Percentiles rank a stretch among this genome's conserved stretches.
Conservation (phyloP, 1,140 invertebrate genomes). For the Dinoponera quadriceps region DNA sequence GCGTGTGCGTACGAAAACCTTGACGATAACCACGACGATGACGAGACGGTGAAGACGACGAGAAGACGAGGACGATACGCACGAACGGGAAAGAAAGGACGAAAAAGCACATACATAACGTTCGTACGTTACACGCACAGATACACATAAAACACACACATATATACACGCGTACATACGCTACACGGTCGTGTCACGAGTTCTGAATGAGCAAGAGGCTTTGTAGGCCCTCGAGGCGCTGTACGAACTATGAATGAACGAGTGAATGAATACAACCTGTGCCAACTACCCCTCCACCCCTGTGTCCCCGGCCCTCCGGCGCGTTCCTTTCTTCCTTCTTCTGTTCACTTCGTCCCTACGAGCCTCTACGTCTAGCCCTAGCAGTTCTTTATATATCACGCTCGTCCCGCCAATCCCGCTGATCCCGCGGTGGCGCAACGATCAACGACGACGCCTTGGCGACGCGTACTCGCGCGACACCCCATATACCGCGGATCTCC, state of each 20-base stretch:
- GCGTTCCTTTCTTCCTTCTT: constrained; percentile 58
- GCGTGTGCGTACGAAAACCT: constrained; percentile 56
- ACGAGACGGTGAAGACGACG: constrained; percentile 5
- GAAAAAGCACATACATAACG: constrained; percentile 22
- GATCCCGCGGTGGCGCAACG: constrained; percentile 8
- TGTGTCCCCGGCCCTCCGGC: neutral
- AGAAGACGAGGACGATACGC: constrained; percentile 41
- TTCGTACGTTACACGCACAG: constrained; percentile 17
- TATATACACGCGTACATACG: neutral
- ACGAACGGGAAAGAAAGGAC: constrained; percentile 56
- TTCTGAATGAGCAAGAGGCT: constrained; percentile 74
- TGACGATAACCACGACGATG: constrained; percentile 62
- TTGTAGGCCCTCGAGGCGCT: constrained; percentile 73
- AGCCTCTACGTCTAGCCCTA: constrained; percentile 35
- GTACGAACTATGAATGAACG: constrained; percentile 76
- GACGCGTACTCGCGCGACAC: neutral
- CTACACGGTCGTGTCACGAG: constrained; percentile 67
- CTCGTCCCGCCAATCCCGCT: neutral
- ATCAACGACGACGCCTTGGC: neutral
- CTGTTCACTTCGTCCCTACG: constrained; percentile 59
- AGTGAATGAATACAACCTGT: constrained; percentile 76
- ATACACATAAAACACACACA: neutral
- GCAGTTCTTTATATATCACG: constrained; percentile 17
- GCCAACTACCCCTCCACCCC: constrained; percentile 48
- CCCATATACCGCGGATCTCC: neutral